Percentiles rank a stretch among this genome's conserved stretches.
phyloP scores from a whole-genome alignment of 2,113 vertebrate genomes.

The Sceloporus tristichus region DNA sequence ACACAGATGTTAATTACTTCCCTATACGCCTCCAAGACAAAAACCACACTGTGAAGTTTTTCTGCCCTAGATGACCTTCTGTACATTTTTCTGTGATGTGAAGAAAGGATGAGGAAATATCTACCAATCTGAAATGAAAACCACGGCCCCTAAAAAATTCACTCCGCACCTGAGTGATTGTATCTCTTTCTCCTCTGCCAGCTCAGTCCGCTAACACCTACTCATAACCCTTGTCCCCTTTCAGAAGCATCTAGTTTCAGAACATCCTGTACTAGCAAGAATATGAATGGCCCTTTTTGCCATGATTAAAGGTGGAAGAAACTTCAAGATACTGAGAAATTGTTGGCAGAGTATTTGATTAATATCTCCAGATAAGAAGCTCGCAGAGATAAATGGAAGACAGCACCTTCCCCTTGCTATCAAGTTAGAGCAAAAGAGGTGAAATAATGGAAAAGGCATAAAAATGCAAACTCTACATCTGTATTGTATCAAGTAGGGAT shows the following conservation, averaged over 20 bases:
- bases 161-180: not conserved
- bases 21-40: not conserved
- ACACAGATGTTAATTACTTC: not conserved
- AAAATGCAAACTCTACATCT: not conserved
- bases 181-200: not conserved
- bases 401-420: not conserved
- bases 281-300: not conserved
- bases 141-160: too few species aligned
- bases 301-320: not conserved
- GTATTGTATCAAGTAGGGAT: not conserved
- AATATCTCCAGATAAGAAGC: not conserved
- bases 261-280: conserved; percentile 8
- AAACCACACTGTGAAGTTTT: not conserved
- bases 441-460: not conserved
- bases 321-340: too few species aligned
- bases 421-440: not conserved
- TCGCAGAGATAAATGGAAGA: not conserved
- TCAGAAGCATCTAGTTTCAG: not conserved
- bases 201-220: not conserved
- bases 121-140: not conserved
- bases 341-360: not conserved
- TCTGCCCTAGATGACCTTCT: not conserved
- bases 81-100: not conserved
- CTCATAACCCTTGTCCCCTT: not conserved
- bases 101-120: not conserved